A percentile compares a stretch with the other conserved stretches of the same genome.
phyloP scores from a whole-genome alignment of 1,140 invertebrate genomes.

The Hypothenemus hampei region DNA sequence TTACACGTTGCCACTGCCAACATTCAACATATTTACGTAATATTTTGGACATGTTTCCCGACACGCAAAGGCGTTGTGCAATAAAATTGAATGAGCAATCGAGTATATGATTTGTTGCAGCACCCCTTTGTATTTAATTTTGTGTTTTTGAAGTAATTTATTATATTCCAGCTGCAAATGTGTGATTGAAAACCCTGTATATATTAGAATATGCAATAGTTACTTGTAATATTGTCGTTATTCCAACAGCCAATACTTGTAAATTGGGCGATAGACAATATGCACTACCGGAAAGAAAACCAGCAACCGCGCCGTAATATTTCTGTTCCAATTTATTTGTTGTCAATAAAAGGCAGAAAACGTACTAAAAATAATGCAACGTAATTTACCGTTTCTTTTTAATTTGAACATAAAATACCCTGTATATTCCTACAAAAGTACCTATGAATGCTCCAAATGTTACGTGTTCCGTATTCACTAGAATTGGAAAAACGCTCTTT shows the following conservation, averaged over 20 bases:
- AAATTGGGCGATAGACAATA: constrained; percentile 33
- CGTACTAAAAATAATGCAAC: constrained; percentile 13
- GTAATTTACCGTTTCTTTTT: too few relatives aligned
- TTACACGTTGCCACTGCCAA: constrained; percentile 24
- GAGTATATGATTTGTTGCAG: constrained; percentile 21
- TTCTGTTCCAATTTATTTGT: constrained; percentile 5
- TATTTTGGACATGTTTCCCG: constrained; percentile 26
- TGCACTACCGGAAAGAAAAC: constrained; percentile 26
- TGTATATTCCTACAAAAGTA: constrained; percentile 29
- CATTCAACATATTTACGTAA: constrained; percentile 31
- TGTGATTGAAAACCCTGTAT: neutral
- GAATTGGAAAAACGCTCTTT: constrained; percentile 4
- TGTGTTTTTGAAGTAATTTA: constrained; percentile 1
- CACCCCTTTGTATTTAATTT: constrained; percentile 18
- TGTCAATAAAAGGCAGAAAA: constrained; percentile 11
- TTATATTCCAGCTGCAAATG: constrained; percentile 26
- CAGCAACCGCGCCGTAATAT: constrained; percentile 27
- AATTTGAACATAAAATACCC: constrained; percentile 20
- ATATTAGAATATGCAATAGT: neutral
- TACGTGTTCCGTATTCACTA: constrained; percentile 24
- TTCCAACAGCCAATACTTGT: constrained; percentile 28
- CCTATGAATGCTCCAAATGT: constrained; percentile 32
- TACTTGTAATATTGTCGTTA: constrained; percentile 35
- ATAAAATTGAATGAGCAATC: constrained; percentile 17
- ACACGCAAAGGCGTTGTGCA: constrained; percentile 24